A percentile compares a stretch with the other conserved stretches of the same genome.
Evolutionary conservation across 2,888 invertebrate species (phyloP).

Genomic region (Lasioglossum morio): DNA sequence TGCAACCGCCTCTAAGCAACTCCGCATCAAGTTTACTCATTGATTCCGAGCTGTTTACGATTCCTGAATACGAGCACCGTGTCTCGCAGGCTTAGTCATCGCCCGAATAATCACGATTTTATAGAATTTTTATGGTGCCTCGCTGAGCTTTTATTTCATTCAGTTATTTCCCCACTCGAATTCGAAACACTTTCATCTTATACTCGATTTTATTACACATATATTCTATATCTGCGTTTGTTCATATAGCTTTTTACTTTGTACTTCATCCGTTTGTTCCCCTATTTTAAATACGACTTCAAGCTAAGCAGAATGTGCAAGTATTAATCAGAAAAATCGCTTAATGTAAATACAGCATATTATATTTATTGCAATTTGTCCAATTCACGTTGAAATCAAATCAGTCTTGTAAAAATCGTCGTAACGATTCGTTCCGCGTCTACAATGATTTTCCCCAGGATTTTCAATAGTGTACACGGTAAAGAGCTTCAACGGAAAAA

Average conservation of each 20-base stretch:
- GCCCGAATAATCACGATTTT: neutral
- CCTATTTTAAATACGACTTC: neutral
- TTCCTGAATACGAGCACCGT: neutral
- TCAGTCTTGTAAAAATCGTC: no score
- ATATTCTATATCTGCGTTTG: neutral
- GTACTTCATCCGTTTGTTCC: neutral
- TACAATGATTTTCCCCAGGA: neutral
- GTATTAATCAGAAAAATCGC: neutral
- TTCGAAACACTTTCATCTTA: neutral
- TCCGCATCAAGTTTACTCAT: constrained; percentile 15
- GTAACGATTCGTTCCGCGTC: neutral
- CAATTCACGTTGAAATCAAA: no score
- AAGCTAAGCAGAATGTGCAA: neutral
- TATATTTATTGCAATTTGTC: neutral
- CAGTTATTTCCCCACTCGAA: neutral
- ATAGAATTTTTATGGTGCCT: neutral
- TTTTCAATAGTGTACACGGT: neutral
- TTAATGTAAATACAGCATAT: neutral
- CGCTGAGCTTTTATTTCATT: neutral
- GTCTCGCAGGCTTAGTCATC: neutral
- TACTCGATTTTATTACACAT: neutral
- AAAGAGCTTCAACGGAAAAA: neutral
- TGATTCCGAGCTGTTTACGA: constrained; percentile 12
- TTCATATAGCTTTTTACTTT: neutral
- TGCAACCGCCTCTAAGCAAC: constrained; percentile 17